Evolutionary conservation across 2,888 invertebrate species (phyloP).

Genomic region (Synergus itoensis): DNA sequence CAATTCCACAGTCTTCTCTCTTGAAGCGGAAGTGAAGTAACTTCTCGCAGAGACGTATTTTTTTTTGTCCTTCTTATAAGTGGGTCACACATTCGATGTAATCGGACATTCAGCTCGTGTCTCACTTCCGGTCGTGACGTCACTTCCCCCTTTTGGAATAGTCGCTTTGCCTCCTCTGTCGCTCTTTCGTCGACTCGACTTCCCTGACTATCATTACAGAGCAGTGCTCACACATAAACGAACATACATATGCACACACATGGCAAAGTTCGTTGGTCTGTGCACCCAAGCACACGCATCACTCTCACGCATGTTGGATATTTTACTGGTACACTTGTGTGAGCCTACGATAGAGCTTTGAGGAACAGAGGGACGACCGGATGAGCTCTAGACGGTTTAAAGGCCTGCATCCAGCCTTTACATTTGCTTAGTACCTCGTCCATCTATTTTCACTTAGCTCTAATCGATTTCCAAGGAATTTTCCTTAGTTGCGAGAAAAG

Average conservation of each 20-base stretch:
- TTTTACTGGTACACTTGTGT: slow-evolving; percentile 39
- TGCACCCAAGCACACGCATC: not conserved
- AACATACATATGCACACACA: slow-evolving; percentile 12
- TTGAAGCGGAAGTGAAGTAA: slow-evolving; percentile 32
- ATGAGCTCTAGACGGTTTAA: slow-evolving; percentile 66
- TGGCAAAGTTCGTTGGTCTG: slow-evolving; percentile 26
- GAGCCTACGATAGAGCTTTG: slow-evolving; percentile 52
- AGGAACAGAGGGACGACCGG: slow-evolving; percentile 61
- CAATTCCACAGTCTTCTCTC: slow-evolving; percentile 33
- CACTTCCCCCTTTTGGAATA: slow-evolving; percentile 26
- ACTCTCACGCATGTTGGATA: slow-evolving; percentile 19
- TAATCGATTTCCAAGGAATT: slow-evolving; percentile 26
- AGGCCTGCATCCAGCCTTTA: slow-evolving; percentile 53
- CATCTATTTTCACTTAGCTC: slow-evolving; percentile 36
- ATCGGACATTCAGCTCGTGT: slow-evolving; percentile 16
- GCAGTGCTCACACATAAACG: slow-evolving; percentile 30
- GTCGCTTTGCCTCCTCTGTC: slow-evolving; percentile 12
- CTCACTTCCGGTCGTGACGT: slow-evolving; percentile 28
- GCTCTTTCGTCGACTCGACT: slow-evolving; percentile 27
- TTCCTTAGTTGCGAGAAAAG: not conserved
- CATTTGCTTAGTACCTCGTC: slow-evolving; percentile 44
- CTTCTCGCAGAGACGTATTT: slow-evolving; percentile 18
- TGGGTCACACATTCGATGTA: slow-evolving; percentile 41
- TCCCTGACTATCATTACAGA: slow-evolving; percentile 34
- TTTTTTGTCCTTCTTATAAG: slow-evolving; percentile 27